phyloP scores from a whole-genome alignment of 2,113 vertebrate species.

The Eupsittula cactorum region DNA sequence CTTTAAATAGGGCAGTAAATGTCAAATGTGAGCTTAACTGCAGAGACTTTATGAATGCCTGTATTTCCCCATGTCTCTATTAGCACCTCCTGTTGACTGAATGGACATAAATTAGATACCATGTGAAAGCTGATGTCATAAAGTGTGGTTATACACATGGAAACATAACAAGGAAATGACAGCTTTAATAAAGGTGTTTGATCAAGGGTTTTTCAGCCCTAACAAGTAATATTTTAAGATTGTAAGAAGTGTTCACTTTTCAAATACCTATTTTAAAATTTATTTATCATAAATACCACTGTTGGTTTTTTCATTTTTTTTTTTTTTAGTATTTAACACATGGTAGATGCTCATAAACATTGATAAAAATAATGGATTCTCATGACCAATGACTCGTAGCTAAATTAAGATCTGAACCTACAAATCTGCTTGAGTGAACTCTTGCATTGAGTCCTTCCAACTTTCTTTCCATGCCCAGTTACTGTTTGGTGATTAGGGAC shows the following conservation, averaged over 20 bases:
- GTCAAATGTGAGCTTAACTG: background rate
- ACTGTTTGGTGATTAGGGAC: background rate
- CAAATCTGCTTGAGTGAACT: background rate
- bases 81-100: background rate
- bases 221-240: background rate
- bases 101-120: background rate
- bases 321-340: background rate
- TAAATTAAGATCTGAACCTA: background rate
- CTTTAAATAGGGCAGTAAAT: background rate
- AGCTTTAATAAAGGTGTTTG: background rate
- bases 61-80: background rate
- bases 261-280: background rate
- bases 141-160: background rate
- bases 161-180: background rate
- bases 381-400: background rate
- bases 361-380: background rate
- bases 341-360: background rate
- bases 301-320: background rate
- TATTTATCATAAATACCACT: background rate
- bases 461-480: background rate
- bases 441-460: background rate
- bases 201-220: background rate
- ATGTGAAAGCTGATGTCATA: background rate
- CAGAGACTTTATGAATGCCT: background rate
- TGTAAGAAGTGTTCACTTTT: background rate